These are phyloP conservation scores for Brotula barbata DNA, from an alignment of 2,797 vertebrate species.

Conservation along the genomic window DNA sequence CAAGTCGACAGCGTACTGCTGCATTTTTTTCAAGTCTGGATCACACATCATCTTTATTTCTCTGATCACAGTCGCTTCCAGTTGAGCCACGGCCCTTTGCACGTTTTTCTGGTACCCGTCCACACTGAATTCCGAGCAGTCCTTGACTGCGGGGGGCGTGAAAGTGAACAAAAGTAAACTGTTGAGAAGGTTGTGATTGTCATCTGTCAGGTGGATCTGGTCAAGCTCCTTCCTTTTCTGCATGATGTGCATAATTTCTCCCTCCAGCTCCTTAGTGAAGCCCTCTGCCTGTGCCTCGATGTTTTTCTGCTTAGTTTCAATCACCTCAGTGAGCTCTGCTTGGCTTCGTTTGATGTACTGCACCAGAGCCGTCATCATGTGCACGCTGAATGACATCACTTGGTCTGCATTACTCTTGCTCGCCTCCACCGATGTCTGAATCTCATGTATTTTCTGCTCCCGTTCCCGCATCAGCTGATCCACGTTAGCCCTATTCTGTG, in stretches of 20 bases:
- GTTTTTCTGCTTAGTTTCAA: conserved; percentile 37
- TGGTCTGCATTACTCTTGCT: conserved; percentile 19
- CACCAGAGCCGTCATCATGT: conserved; percentile 34
- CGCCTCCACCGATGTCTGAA: conserved; percentile 18
- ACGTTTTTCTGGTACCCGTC: conserved; percentile 1
- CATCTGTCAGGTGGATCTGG: conserved; percentile 4
- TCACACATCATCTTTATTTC: conserved; percentile 60
- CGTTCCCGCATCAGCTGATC: conserved; percentile 26
- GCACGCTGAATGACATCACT: conserved; percentile 19
- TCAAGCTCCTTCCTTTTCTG: conserved; percentile 40
- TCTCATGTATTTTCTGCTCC: conserved; percentile 47
- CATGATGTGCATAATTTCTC: conserved; percentile 55
- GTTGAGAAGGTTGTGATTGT: conserved; percentile 43
- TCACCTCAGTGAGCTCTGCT: conserved; percentile 51
- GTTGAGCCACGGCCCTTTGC: conserved; percentile 11
- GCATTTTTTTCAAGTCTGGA: conserved; percentile 51
- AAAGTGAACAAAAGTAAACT: conserved; percentile 10
- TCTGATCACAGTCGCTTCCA: conserved; percentile 33
- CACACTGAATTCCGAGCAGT: conserved; percentile 41
- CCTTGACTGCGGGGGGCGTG: conserved; percentile 25
- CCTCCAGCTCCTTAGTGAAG: conserved; percentile 49
- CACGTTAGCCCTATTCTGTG: neutral
- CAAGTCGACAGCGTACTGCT: conserved; percentile 54
- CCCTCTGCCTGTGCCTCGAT: conserved; percentile 35
- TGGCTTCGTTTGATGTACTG: conserved; percentile 56